Evolutionary conservation across 2,888 invertebrate genomes (phyloP), one percentile per base, ranked within the genome.

Genomic region (Drosophila paramelanica): DNA sequence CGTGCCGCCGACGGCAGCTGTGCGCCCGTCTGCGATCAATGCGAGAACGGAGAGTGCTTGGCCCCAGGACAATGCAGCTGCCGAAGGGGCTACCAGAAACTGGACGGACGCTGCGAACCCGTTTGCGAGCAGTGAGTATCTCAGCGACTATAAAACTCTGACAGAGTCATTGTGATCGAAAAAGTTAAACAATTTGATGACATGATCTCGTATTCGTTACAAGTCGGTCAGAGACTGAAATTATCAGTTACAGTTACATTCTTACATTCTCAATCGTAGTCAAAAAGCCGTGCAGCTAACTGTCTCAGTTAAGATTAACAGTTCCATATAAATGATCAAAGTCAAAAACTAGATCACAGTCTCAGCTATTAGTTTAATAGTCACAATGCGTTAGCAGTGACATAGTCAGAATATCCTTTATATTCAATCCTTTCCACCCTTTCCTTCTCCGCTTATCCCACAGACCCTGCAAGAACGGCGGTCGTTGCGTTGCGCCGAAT

Each of bases 51-150:
- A 25, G 92, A 93, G 46, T 95, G 95, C 83, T 93, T 93, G 0
- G 94, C 93, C 0, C 95, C 95, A 0, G 94, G 94, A 49, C 91
- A 93, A 2, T 95, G 95, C 88, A 92, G 90, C 27, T 95, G 95
- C 79, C 91, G 92, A 20, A 79, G 91, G 3, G 95, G 95, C 0
- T 95, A 93, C 78, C 86, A 91, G 8, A 92, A 92, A 64, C 91
- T 93, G 0, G 92, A 93, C 60, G 79, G 73, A 33, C 58, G 76
- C 41, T 93, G 93, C 65, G 86, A 90, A 25, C 92, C 92, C 11
- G 75, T 91, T 10, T 93, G 93, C 74, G 60, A 79, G 6, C 79
- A 75, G 92, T 92, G 73, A 46, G 57, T 67, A 31, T 1, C 1
- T 1, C 11, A 31, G 33, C 11, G 10, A 33, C 33, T 11, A 31